Conservation (phyloP, 2,888 invertebrate genomes). For the Drosophila melanosoma region DNA sequence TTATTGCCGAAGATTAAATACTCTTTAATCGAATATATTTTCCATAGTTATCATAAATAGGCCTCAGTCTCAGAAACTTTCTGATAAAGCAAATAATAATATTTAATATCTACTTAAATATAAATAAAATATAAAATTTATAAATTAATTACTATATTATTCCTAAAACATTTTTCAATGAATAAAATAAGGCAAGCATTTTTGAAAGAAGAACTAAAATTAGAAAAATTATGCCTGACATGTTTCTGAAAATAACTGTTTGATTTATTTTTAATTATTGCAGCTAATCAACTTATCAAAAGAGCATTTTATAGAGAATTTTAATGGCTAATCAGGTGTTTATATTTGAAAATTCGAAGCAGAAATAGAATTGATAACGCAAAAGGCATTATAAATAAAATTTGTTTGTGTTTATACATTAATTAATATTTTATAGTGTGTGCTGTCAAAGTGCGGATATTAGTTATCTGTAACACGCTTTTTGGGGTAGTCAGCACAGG, state of each 20-base stretch:
- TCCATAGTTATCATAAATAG: too few species aligned
- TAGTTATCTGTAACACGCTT: background rate
- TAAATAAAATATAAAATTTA: too few species aligned
- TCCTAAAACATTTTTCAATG: too few species aligned
- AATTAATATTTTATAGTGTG: background rate
- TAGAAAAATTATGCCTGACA: background rate
- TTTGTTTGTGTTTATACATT: background rate
- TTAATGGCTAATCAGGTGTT: background rate
- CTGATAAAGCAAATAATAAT: too few species aligned
- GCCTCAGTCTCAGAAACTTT: too few species aligned
- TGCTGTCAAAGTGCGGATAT: too few species aligned
- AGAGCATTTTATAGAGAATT: fast-evolving
- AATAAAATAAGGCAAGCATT: too few species aligned
- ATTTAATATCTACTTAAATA: too few species aligned
- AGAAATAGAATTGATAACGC: background rate
- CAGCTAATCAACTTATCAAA: background rate
- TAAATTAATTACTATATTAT: too few species aligned
- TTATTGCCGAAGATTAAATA: background rate
- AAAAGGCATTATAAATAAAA: background rate
- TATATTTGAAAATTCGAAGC: background rate
- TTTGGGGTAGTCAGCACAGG: background rate
- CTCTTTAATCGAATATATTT: background rate
- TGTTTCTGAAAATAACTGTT: background rate
- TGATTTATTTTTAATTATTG: background rate
- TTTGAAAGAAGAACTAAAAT: too few species aligned